These are phyloP conservation scores for Eurytoma californica DNA, from an alignment of 2,888 invertebrate genomes.

Conservation along the genomic window DNA sequence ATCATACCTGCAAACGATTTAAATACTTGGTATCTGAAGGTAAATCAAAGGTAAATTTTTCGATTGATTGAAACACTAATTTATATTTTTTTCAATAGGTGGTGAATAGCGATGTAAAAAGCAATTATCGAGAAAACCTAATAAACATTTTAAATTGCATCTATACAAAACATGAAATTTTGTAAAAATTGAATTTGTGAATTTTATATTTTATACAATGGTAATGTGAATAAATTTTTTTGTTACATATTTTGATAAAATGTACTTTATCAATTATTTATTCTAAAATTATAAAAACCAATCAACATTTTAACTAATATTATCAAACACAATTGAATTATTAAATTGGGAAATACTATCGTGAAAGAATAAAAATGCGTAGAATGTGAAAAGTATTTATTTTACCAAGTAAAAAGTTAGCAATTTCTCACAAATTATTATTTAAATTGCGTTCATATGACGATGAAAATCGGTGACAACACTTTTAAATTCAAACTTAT, in stretches of 20 bases:
- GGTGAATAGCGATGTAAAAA: constrained; percentile 53
- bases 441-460: constrained; percentile 1
- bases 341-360: not conserved
- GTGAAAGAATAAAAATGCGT: constrained; percentile 3
- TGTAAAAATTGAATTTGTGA: constrained; percentile 23
- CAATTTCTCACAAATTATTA: constrained; percentile 23
- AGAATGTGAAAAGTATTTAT: constrained; percentile 53
- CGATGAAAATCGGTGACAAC: constrained; percentile 27
- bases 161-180: constrained; percentile 53
- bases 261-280: not conserved
- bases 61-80: not conserved
- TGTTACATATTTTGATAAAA: not conserved
- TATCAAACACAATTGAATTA: not conserved
- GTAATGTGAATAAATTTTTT: constrained; percentile 15
- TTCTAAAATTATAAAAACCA: not conserved
- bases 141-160: constrained; percentile 63
- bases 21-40: constrained; percentile 59
- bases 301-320: not conserved
- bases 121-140: constrained; percentile 65
- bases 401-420: constrained; percentile 48
- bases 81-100: constrained; percentile 54
- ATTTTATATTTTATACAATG: constrained; percentile 22
- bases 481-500: constrained; percentile 27
- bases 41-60: constrained; percentile 48
- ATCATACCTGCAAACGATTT: constrained; percentile 58